These are phyloP conservation scores for Limenitis arthemis DNA, from an alignment of 2,888 invertebrate species.

Conservation along the genomic window DNA sequence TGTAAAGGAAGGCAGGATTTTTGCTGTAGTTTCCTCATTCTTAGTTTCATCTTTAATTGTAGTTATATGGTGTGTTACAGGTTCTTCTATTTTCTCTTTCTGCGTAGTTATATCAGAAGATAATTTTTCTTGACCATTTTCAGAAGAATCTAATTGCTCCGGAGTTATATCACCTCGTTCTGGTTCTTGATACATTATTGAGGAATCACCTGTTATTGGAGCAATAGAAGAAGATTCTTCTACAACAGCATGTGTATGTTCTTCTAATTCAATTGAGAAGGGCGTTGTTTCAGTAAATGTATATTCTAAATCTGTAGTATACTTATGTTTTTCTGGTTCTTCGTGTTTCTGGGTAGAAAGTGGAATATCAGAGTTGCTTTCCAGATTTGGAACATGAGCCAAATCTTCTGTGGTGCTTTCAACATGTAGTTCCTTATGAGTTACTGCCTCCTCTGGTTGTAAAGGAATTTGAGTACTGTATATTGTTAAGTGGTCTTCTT, in stretches of 20 bases:
- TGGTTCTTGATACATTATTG: slow-evolving; percentile 22
- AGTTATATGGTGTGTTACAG: not conserved
- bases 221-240: slow-evolving; percentile 30
- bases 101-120: slow-evolving; percentile 15
- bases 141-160: slow-evolving; percentile 24
- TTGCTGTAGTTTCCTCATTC: no score
- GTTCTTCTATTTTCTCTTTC: slow-evolving; percentile 5
- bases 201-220: slow-evolving; percentile 23
- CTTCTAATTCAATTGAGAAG: slow-evolving; percentile 46
- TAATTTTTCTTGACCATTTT: slow-evolving; percentile 25
- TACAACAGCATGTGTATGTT: slow-evolving; percentile 42
- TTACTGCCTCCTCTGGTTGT: not conserved
- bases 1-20: not conserved
- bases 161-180: slow-evolving; percentile 28
- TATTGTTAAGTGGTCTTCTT: not conserved
- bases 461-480: not conserved
- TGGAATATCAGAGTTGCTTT: not conserved
- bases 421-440: slow-evolving; percentile 1
- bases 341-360: slow-evolving; percentile 8
- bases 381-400: not conserved
- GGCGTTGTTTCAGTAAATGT: slow-evolving; percentile 34
- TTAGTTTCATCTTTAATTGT: no score
- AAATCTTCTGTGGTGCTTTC: not conserved
- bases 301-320: slow-evolving; percentile 17
- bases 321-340: slow-evolving; percentile 19